Evolutionary conservation across 2,113 vertebrate genomes (phyloP).

Genomic region (Sebastes fasciatus): DNA sequence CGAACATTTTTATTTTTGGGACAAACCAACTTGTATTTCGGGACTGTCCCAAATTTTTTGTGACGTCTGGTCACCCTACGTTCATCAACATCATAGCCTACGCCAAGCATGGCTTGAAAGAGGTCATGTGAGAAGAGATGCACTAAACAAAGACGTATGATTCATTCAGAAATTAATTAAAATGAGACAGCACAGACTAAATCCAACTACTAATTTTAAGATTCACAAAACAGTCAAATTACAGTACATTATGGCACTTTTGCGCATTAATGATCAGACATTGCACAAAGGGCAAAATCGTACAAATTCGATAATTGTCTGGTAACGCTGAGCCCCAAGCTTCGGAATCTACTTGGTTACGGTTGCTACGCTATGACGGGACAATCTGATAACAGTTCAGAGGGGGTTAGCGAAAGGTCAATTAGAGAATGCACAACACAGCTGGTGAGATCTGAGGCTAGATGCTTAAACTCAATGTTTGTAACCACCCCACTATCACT

Average conservation of each 20-base stretch:
- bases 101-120: not conserved
- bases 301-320: not conserved
- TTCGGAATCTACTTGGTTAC: accelerated
- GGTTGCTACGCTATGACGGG: not conserved
- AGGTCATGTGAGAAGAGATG: no score
- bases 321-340: not conserved
- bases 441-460: slow-evolving; percentile 9
- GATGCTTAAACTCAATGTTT: slow-evolving; percentile 8
- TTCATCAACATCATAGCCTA: not conserved
- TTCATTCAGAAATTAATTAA: not conserved
- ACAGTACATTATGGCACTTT: not conserved
- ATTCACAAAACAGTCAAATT: not conserved
- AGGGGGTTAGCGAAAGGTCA: not conserved
- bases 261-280: no score
- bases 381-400: not conserved
- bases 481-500: not conserved
- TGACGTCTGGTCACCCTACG: no score
- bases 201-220: not conserved
- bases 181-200: not conserved
- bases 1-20: no score
- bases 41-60: no score
- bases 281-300: not conserved
- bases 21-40: no score
- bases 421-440: slow-evolving; percentile 7
- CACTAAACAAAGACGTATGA: not conserved